Base-by-base conservation (phyloP, 2,113 vertebrate genomes). In the Entomyzon cyanotis region DNA sequence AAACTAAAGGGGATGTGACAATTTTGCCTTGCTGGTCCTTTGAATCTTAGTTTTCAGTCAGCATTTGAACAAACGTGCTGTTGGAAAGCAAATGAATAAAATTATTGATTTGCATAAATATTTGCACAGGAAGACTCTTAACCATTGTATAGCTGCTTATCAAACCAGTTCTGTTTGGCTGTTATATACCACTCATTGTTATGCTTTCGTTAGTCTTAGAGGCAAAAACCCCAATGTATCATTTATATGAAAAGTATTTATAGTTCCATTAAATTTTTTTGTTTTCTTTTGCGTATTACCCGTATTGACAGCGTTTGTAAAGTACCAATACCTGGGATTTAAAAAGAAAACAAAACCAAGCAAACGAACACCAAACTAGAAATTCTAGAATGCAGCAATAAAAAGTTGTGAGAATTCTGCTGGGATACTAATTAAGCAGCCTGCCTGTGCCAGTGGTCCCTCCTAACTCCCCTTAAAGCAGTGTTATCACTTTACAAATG, bases 391-490 rank as follows among this genome's bases (percentile, higher is more conserved):
- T 15, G 7, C 37, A 75, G 19, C 24, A 53, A 17, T 41, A 27
- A 31, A 71, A 64, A 13, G 14, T 50, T 60, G 2, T 7, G 31
- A 27, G 31, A 41, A 27, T n/a, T 56, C 10, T 10, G 20, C 6
- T 30, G 56, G 21, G 37, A 2, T 5, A 30, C 14, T 35, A 68
- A 50, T n/a, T 2, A 22, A 6, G 5, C 24, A 67, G 10, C 19
- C 15, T 15, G 3, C 0, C 4, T 13, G 11, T 27, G 15, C 11
- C 22, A 14, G 2, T 2, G 2, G 4, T 15, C 6, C 15, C 9
- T 77, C 41, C 33, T 12, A 22, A 3, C 6, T 39, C 5, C 27
- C 8, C 27, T 15, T 60, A 27, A 4, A 28, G 4, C 52, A 55
- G 55, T 17, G 2, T 5, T 53, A 3, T 21, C 5, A 5, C 5